phyloP scores from a whole-genome alignment of 2,888 invertebrate genomes.

The Pheosia gnoma region DNA sequence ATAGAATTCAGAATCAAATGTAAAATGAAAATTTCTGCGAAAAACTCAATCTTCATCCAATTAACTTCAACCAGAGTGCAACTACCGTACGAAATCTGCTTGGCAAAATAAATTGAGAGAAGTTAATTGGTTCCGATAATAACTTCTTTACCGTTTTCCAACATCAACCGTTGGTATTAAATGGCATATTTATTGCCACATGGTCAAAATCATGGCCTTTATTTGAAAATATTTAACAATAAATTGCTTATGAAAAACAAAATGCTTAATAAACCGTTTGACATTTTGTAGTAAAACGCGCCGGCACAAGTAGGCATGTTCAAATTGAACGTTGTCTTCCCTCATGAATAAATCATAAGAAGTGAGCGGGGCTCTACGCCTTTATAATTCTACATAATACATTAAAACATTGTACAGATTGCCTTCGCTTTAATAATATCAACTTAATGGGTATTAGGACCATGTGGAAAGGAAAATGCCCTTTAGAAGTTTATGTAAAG shows the following conservation, averaged over 20 bases:
- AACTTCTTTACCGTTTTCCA: too few relatives aligned
- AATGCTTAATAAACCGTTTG: slow-evolving; percentile 73
- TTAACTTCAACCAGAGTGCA: too few relatives aligned
- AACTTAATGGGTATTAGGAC: slow-evolving; percentile 76
- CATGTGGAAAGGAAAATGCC: slow-evolving; percentile 40
- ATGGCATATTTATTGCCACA: too few relatives aligned
- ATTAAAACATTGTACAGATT: slow-evolving; percentile 82
- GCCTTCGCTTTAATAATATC: slow-evolving; percentile 79
- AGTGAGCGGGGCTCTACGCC: slow-evolving; percentile 76
- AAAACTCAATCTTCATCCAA: slow-evolving; percentile 4
- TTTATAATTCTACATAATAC: slow-evolving; percentile 84
- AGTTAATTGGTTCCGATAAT: too few relatives aligned
- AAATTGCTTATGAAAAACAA: slow-evolving; percentile 63
- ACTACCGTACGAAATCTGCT: too few relatives aligned
- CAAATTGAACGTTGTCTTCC: slow-evolving; percentile 75
- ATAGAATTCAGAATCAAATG: background rate
- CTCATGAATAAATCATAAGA: slow-evolving; percentile 84
- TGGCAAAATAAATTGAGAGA: too few relatives aligned
- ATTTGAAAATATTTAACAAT: too few relatives aligned
- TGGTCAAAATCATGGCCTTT: too few relatives aligned
- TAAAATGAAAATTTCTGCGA: background rate
- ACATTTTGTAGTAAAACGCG: slow-evolving; percentile 66
- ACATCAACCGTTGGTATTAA: too few relatives aligned
- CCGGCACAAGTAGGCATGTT: slow-evolving; percentile 70
- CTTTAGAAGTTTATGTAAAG: too few relatives aligned